These are phyloP conservation scores for Siderastrea radians DNA, from an alignment of 92 coral and sea anemone genomes.

Conservation along the genomic window DNA sequence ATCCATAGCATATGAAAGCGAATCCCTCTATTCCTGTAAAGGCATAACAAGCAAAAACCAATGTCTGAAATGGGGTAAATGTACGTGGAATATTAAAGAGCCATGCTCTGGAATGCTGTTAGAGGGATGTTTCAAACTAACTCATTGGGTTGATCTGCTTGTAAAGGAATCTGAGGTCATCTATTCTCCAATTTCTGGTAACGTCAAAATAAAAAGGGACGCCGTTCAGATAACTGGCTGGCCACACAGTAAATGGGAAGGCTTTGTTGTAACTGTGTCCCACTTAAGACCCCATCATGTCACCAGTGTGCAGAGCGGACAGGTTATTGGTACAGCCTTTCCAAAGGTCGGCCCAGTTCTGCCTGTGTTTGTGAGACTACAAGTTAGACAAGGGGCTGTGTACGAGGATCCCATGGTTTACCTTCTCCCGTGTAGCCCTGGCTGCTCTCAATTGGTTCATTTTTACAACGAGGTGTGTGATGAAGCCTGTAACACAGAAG, in stretches of 20 bases:
- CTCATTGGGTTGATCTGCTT: constrained; percentile 35
- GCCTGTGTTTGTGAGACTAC: constrained; percentile 32
- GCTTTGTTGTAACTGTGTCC: constrained; percentile 46
- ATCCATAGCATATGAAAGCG: constrained; percentile 34
- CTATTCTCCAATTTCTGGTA: constrained; percentile 75
- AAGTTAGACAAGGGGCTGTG: constrained; percentile 15
- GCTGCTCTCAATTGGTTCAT: constrained; percentile 48
- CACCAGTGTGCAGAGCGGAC: constrained; percentile 62
- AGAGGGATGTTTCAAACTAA: constrained; percentile 51
- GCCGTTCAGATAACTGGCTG: constrained; percentile 61
- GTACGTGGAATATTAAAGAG: constrained; percentile 66
- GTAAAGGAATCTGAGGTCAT: constrained; percentile 35
- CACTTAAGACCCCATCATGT: constrained; percentile 49
- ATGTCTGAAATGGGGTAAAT: constrained; percentile 23
- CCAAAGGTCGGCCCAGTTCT: constrained; percentile 3
- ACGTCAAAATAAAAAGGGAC: constrained; percentile 22
- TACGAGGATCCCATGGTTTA: constrained; percentile 44
- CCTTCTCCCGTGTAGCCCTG: constrained; percentile 61
- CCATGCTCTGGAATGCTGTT: constrained; percentile 70
- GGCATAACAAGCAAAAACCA: constrained; percentile 8
- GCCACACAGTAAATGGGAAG: constrained; percentile 72
- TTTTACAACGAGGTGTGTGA: constrained; percentile 65
- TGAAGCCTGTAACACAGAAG: constrained; percentile 54
- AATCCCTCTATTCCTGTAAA: neutral
- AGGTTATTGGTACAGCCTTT: constrained; percentile 44